Base-by-base conservation (phyloP, 2,888 invertebrate genomes). In the Mesorhabditis spiculigera region DNA sequence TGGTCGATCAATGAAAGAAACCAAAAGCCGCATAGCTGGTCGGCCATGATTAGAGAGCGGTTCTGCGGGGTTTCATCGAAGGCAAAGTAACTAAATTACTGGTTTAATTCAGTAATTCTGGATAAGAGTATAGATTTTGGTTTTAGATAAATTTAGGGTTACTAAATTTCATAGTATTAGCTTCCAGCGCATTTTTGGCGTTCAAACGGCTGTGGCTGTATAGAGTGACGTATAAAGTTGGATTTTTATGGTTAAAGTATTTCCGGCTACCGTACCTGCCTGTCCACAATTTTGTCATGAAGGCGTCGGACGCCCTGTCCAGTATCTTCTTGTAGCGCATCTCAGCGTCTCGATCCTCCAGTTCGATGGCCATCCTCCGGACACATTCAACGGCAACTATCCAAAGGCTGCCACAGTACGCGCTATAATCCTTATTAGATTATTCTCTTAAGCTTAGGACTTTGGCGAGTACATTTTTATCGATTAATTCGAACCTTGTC, bases 21-120 rank as follows among this genome's bases (percentile, higher is more conserved):
- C 95, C 95, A 95, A 79, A 93, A 92, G 0, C 94, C 95, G 81
- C 93, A 93, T 62, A 95, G 88, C 86, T 95, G 95, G 87, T 95
- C 95, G 0, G 94, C 91, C 95, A 95, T 95, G 62, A 95, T 91
- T 10, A 92, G 91, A 67, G 91, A 90, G 65, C 90, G 90, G 76
- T 75, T 76, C 68, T 90, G 88, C 10, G 78, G 78, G 6, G 65
- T 66, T 68, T 81, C 86, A 83, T 95, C 95, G 86, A 94, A 95
- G 85, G 91, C 90, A 84, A 90, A 90, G 85, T 90, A 90, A 62
- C 86, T 73, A 61, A 41, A 8, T 5, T 4, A 42, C 58, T 41
- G 45, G 41, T 41, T 41, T 67, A 28, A 28, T 28, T 28, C 28
- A 28, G 28, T 28, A 28, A 28, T 28, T 28, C 28, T 28, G 28